A percentile compares a stretch with the other conserved stretches of the same genome.
Conservation (phyloP, 2,113 vertebrate species). For the Ginglymostoma cirratum region DNA sequence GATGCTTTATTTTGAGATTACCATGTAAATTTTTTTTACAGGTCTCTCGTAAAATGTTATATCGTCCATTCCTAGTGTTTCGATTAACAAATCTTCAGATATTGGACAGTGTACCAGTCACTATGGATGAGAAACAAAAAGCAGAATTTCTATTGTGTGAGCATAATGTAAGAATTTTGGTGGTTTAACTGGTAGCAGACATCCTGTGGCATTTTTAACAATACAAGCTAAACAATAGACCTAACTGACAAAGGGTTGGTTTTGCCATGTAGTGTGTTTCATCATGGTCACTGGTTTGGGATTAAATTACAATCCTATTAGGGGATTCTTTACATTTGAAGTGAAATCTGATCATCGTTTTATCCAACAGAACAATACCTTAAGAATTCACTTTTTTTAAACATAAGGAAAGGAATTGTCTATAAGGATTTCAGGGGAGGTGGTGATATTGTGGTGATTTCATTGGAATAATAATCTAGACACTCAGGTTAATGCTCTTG, state of each 20-base stretch:
- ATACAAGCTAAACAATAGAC: background rate
- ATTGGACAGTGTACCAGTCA: conserved; percentile 65
- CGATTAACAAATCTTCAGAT: conserved; percentile 63
- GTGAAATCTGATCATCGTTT: background rate
- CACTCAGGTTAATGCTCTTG: no score
- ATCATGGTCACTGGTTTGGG: background rate
- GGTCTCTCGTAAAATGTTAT: conserved; percentile 61
- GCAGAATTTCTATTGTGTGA: conserved; percentile 60
- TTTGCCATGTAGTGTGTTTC: background rate
- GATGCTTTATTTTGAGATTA: background rate
- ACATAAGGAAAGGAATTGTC: background rate
- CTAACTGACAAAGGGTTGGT: background rate
- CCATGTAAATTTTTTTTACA: conserved; percentile 40
- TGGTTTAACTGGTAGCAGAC: background rate
- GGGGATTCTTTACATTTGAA: background rate
- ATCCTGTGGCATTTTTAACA: background rate
- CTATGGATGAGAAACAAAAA: conserved; percentile 64
- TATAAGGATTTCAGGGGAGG: background rate
- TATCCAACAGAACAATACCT: background rate
- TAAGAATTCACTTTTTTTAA: background rate
- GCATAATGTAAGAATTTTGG: conserved; percentile 53
- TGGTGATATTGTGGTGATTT: no score
- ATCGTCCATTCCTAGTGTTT: conserved; percentile 62
- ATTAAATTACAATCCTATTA: background rate
- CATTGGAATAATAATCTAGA: no score